Base-by-base conservation (phyloP, 1,140 invertebrate species). In the Ooceraea biroi region DNA sequence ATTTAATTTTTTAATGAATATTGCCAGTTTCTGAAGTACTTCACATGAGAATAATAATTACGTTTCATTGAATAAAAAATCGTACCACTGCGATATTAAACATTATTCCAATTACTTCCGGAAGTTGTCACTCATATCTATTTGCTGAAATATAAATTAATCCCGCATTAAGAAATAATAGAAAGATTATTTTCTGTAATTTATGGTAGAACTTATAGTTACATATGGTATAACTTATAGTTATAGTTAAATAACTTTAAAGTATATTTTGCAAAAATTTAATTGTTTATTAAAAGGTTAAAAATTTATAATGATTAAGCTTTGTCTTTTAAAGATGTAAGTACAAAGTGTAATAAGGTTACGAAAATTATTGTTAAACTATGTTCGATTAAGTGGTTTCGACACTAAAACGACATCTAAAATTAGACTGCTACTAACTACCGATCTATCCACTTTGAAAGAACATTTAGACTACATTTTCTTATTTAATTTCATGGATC, bases 351-450 rank as follows among this genome's bases (percentile, higher is more conserved):
- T 58, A n/a, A 60, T 30, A 71, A 66, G 12, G 57, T 76, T 57
- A 14, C 4, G 41, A 27, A 30, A 83, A 44, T 74, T 12, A 25
- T 55, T 63, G 11, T 65, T 73, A 12, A 50, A 46, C 7, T 55
- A 41, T 11, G 41, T 57, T 52, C 17, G 66, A 85, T 88, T 84
- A 74, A 66, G 41, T 65, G 46, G 19, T 72, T 63, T 17, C 61
- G 66, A 88, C 65, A 82, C 61, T 63, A 57, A 74, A 63, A 87
- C 72, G 76, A 69, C 41, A 19, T 46, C 83, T 88, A 88, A 83
- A 88, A 88, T 88, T 88, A 88, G 66, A 58, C 46, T 41, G 50
- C 48, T 68, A 58, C 44, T 80, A 77, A 84, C 27, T 66, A 85
- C 71, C 11, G 50, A 85, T 76, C 84, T 87, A 55, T 87, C 27